phyloP scores from a whole-genome alignment of 2,113 vertebrate species.

The Tauraco erythrolophus region DNA sequence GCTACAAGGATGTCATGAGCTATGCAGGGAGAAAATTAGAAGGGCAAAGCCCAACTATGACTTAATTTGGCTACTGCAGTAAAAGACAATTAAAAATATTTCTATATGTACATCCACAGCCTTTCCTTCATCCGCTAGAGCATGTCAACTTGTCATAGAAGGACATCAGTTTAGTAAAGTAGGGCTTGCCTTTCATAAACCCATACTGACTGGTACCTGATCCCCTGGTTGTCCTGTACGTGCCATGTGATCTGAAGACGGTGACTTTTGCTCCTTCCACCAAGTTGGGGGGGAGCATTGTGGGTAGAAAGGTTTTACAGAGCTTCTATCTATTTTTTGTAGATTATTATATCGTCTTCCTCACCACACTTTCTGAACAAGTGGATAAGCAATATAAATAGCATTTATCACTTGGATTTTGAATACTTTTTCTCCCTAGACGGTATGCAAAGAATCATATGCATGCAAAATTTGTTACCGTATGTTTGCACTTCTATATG shows the following conservation, averaged over 20 bases:
- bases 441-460: background rate
- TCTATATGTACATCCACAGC: background rate
- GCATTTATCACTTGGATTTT: background rate
- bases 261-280: background rate
- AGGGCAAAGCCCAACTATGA: background rate
- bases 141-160: background rate
- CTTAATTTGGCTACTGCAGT: background rate
- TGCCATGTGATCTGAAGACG: background rate
- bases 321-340: background rate
- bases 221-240: background rate
- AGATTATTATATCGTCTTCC: background rate
- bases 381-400: background rate
- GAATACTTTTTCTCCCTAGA: background rate
- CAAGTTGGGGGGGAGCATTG: fast-evolving
- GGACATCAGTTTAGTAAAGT: background rate
- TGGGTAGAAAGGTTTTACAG: background rate
- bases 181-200: background rate
- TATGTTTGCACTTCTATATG: background rate
- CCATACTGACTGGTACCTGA: background rate
- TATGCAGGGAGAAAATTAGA: background rate
- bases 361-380: background rate
- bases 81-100: background rate
- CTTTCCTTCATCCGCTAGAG: background rate
- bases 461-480: background rate
- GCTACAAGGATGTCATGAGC: background rate